A percentile compares a stretch with the other conserved stretches of the same genome.
Conservation (phyloP, 2,888 invertebrate genomes). For the Coleophora flavipennella region DNA sequence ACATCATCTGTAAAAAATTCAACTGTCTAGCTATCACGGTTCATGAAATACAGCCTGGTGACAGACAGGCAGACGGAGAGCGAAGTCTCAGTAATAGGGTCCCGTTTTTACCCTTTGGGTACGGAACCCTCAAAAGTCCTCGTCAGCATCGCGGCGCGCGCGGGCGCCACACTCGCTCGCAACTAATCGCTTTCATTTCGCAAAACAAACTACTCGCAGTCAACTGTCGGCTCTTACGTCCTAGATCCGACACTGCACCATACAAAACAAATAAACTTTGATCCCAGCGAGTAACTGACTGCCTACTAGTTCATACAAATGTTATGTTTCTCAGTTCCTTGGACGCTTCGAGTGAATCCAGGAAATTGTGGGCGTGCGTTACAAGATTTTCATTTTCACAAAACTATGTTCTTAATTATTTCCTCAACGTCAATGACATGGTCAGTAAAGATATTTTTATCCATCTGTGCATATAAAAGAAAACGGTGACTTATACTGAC, state of each 20-base stretch:
- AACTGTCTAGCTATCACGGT: no score
- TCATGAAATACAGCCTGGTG: no score
- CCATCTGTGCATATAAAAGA: no score
- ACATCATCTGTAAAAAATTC: no score
- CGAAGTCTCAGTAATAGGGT: no score
- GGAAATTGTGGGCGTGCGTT: background rate
- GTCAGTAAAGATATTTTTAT: no score
- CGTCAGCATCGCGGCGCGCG: conserved; percentile 23
- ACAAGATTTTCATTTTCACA: background rate
- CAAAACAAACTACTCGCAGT: conserved; percentile 17
- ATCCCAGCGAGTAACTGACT: background rate
- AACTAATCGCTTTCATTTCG: conserved; percentile 41
- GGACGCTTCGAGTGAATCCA: background rate
- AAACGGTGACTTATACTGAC: no score
- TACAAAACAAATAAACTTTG: background rate
- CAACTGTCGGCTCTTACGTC: conserved; percentile 3
- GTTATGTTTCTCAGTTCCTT: no score
- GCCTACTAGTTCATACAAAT: background rate
- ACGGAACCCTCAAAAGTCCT: no score
- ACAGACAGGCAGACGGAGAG: no score
- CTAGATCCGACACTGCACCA: conserved; percentile 14
- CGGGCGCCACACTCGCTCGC: conserved; percentile 19
- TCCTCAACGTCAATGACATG: no score
- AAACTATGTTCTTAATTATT: background rate
- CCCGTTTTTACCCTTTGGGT: no score